phyloP scores from a whole-genome alignment of 2,113 vertebrate genomes.

The Corythornis vintsioides region DNA sequence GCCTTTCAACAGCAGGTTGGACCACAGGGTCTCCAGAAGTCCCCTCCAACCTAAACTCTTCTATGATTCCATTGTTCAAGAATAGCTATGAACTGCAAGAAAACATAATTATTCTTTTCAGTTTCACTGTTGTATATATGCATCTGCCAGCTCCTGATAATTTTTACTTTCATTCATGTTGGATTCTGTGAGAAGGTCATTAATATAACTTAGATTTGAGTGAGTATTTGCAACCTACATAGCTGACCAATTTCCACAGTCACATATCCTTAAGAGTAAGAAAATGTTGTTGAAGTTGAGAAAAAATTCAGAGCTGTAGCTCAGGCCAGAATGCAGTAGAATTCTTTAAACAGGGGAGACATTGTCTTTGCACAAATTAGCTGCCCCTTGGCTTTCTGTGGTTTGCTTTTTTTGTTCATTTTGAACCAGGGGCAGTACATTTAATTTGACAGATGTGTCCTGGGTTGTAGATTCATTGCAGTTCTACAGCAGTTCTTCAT shows the following conservation, averaged over 20 bases:
- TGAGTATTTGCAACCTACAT: neutral
- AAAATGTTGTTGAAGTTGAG: neutral
- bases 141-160: neutral
- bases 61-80: neutral
- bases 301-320: neutral
- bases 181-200: neutral
- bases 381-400: neutral
- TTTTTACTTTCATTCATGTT: neutral
- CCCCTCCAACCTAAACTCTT: neutral
- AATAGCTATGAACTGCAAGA: neutral
- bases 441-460: neutral
- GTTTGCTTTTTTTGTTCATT: neutral
- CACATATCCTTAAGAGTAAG: neutral
- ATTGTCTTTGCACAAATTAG: neutral
- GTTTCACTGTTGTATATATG: neutral
- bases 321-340: neutral
- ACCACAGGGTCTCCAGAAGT: neutral
- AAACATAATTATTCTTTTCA: neutral
- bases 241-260: neutral
- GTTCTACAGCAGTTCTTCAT: neutral
- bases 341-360: neutral
- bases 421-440: neutral
- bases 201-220: neutral
- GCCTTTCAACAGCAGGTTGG: neutral
- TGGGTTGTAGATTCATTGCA: neutral